Conservation (phyloP, 35 echinoderm and acorn worm genomes). For the Eucidaris tribuloides region DNA sequence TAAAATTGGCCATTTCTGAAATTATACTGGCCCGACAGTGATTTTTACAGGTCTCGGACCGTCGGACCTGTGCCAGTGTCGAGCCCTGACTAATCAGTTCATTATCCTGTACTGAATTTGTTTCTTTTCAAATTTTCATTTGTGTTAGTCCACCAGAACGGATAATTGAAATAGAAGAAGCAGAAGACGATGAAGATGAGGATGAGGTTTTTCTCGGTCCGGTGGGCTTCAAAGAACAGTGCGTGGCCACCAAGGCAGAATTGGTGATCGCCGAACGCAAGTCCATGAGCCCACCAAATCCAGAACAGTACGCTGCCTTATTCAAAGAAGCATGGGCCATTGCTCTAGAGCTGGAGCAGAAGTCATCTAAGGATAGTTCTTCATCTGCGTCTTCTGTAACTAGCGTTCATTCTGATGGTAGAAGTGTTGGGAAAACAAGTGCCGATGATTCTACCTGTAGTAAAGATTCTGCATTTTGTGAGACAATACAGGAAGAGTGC, state of each 20-base stretch:
- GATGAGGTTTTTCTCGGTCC: constrained; percentile 87
- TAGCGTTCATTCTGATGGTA: too few relatives aligned
- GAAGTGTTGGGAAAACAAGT: neutral
- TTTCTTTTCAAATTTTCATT: too few relatives aligned
- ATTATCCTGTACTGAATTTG: too few relatives aligned
- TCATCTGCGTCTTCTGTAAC: neutral
- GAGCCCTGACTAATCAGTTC: too few relatives aligned
- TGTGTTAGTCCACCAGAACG: too few relatives aligned
- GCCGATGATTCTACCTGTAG: neutral
- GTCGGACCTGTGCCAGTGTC: too few relatives aligned
- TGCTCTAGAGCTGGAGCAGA: constrained; percentile 36
- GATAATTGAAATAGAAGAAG: too few relatives aligned
- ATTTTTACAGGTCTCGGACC: too few relatives aligned
- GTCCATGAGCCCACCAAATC: constrained; percentile 47
- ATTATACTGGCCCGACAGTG: too few relatives aligned
- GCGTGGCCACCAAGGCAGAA: constrained; percentile 69
- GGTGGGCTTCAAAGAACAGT: constrained; percentile 68
- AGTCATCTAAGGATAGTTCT: neutral
- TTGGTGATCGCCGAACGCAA: constrained; percentile 5
- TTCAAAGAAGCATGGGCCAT: constrained; percentile 71
- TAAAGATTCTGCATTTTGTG: too few relatives aligned
- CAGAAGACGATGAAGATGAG: constrained; percentile 46
- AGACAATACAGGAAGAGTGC: too few relatives aligned
- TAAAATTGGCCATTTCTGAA: too few relatives aligned
- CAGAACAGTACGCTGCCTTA: constrained; percentile 65